Conservation (phyloP, 2,888 invertebrate genomes). For the Lasioglossum vierecki region DNA sequence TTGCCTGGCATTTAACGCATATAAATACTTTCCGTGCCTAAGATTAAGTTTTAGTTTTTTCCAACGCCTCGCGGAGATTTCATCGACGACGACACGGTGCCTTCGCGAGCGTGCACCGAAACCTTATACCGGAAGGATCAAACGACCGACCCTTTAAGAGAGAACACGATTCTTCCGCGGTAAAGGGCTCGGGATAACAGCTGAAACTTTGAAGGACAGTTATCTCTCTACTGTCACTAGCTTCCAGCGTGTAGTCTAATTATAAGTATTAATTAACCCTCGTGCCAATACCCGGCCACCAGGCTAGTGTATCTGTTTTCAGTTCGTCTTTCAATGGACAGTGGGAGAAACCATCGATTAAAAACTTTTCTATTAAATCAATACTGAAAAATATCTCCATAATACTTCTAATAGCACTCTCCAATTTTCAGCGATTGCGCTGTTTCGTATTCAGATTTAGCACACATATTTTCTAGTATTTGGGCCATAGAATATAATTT, state of each 20-base stretch:
- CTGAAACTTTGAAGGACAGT: neutral
- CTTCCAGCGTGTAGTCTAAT: neutral
- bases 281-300: too few relatives aligned
- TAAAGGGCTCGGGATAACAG: neutral
- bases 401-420: too few relatives aligned
- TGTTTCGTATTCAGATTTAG: too few relatives aligned
- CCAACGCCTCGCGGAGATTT: neutral
- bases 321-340: too few relatives aligned
- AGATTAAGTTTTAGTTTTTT: conserved; percentile 23
- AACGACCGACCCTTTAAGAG: neutral
- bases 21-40: conserved; percentile 48
- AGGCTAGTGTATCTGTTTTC: too few relatives aligned
- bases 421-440: too few relatives aligned
- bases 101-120: neutral
- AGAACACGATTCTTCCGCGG: neutral
- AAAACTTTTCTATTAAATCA: too few relatives aligned
- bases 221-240: neutral
- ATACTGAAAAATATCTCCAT: too few relatives aligned
- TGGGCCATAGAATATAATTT: too few relatives aligned
- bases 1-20: conserved; percentile 55
- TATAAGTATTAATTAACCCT: neutral
- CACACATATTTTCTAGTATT: too few relatives aligned
- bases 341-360: too few relatives aligned
- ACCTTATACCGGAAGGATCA: neutral
- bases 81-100: neutral